Evolutionary conservation across 2,113 vertebrate species (phyloP), one percentile per base, ranked within the genome.

Genomic region (Phalacrocorax brasilianus): DNA sequence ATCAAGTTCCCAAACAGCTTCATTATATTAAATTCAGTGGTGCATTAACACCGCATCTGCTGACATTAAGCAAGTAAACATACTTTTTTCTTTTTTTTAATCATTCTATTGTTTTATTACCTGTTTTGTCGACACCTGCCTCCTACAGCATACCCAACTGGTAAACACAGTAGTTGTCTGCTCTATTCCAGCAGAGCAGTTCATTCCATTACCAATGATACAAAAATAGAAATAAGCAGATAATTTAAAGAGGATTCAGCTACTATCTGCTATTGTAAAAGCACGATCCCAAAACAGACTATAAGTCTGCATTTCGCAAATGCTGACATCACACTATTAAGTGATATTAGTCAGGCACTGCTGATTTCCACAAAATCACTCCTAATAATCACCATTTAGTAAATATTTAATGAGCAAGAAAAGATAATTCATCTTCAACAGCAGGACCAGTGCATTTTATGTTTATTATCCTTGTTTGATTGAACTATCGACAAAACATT

Each of bases 221-320:
- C 95, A 93, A 97, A 98, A 98, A 98, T 97, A 98, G 98, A 98
- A 96, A 97, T 97, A 98, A 97, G 97, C 92, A 98, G 97, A 97
- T 98, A 96, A 98, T 97, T 98, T 97, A 98, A 98, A 98, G 97
- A 97, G 97, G 97, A 98, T 98, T 97, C 97, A 85, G 89, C 82
- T 92, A 88, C 93, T 97, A 96, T 96, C 91, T 93, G 92, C 92
- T 83, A 93, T 96, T 96, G 96, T 96, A 97, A 97, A 97, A 95
- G 97, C 96, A 97, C 85, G 95, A 97, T 95, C 95, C 94, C 62
- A 95, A 94, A 75, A 77, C 83, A 96, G 91, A 84, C 75, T 74
- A 2, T 93, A 93, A 95, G 91, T 88, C 96, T 96, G 86, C 66
- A 93, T 94, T 95, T 96, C 24, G 28, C 61, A 95, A 91, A 91